Conservation (phyloP, 2,888 invertebrate genomes). For the Tipula unca region DNA sequence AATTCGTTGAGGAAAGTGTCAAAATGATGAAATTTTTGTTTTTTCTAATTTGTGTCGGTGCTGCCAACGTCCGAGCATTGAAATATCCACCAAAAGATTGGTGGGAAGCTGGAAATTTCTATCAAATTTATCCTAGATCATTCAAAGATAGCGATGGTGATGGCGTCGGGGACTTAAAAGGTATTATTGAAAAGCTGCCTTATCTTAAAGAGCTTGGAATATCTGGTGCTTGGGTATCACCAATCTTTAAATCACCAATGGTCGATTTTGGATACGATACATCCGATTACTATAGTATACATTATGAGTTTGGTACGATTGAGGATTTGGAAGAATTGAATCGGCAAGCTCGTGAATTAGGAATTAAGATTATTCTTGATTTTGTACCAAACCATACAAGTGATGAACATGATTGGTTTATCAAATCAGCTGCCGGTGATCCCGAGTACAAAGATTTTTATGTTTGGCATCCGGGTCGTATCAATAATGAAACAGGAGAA, state of each 20-base stretch:
- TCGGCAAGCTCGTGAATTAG: slow-evolving; percentile 48
- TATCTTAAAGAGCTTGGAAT: slow-evolving; percentile 62
- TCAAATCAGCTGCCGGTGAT: slow-evolving; percentile 45
- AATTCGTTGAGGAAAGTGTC: not conserved
- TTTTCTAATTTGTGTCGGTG: not conserved
- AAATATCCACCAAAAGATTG: slow-evolving; percentile 29
- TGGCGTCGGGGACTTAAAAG: slow-evolving; percentile 59
- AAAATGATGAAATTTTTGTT: not conserved
- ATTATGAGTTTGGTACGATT: slow-evolving; percentile 64
- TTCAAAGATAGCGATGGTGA: slow-evolving; percentile 72
- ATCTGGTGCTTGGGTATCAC: slow-evolving; percentile 73
- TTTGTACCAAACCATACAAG: slow-evolving; percentile 55
- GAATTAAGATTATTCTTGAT: slow-evolving; percentile 52
- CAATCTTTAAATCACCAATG: slow-evolving; percentile 77
- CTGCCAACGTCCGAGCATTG: not conserved
- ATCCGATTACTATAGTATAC: slow-evolving; percentile 63
- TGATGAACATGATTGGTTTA: slow-evolving; percentile 52
- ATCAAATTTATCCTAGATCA: slow-evolving; percentile 72
- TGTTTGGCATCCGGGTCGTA: slow-evolving; percentile 47
- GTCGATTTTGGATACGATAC: slow-evolving; percentile 84
- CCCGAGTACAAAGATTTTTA: slow-evolving; percentile 56
- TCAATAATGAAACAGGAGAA: slow-evolving; percentile 25
- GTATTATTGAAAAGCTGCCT: slow-evolving; percentile 49
- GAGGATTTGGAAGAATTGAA: slow-evolving; percentile 57
- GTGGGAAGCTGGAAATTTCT: slow-evolving; percentile 47